Base-by-base conservation (phyloP, 2,797 vertebrate species). In the Remorina albescens region DNA sequence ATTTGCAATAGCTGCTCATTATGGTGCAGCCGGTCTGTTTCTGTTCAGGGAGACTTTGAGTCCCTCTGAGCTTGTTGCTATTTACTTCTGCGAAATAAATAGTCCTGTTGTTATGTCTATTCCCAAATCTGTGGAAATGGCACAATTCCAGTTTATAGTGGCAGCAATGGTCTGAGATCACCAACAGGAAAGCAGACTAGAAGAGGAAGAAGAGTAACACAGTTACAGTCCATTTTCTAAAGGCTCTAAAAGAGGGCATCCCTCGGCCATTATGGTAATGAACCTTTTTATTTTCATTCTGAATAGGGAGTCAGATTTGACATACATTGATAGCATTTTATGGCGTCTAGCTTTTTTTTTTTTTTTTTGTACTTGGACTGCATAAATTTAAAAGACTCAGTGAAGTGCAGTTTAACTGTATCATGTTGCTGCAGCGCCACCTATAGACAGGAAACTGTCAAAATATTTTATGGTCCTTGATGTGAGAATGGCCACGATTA, bases 391-490 rank as follows among this genome's bases (percentile, higher is more conserved):
- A 44, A 44, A 26, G 25, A 25, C 23, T 26, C 21, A 44, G 12
- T 25, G 42, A 53, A 3, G 42, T 42, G 4, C 11, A 25, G 25
- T 23, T 13, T 8, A n/a, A 10, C 56, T 32, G 1, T 26, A 34
- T 32, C 1, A 44, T 59, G 64, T 51, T 68, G 58, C 74, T 65
- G 53, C 54, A 64, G 72, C 60, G 62, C 63, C 76, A 50, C 61
- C 55, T 80, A 66, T 46, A 67, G 71, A 74, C 72, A n/a, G 21
- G 28, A 7, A 25, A 19, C 15, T 6, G 19, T 32, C 49, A 30
- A 3, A 63, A 44, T 8, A 65, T 39, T 56, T 61, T 32, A 12
- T 32, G n/a, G 15, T 15, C 25, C n/a, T 55, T 42, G 3, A 34
- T 56, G 32, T 69, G 6, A 28, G 72, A 44, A 21, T 44, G 0